Conservation (phyloP, 1,140 invertebrate genomes). For the Kradibia gibbosae region DNA sequence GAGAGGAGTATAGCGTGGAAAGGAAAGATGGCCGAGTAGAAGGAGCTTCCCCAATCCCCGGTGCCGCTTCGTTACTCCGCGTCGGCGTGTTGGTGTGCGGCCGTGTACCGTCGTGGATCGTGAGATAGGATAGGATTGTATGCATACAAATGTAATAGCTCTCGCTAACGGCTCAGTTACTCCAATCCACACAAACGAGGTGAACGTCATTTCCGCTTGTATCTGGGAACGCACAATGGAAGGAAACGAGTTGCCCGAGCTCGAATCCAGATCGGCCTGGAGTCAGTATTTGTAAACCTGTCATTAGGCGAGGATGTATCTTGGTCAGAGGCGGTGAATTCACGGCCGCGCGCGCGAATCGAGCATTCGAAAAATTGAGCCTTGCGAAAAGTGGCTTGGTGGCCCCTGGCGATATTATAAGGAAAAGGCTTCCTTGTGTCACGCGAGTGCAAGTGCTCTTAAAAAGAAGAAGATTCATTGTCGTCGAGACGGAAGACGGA, state of each 20-base stretch:
- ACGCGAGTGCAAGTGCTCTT: slow-evolving; percentile 35
- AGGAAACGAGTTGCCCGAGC: slow-evolving; percentile 50
- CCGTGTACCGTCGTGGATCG: too few relatives aligned
- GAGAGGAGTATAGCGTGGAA: slow-evolving; percentile 3
- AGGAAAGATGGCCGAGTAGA: slow-evolving; percentile 38
- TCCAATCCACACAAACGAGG: slow-evolving; percentile 13
- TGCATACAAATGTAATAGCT: slow-evolving; percentile 5
- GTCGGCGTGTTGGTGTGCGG: slow-evolving; percentile 17
- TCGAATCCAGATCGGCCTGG: slow-evolving; percentile 35
- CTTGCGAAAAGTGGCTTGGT: slow-evolving; percentile 47
- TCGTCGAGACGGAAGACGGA: slow-evolving; percentile 26
- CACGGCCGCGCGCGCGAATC: background rate
- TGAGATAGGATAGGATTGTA: background rate
- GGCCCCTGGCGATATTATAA: background rate
- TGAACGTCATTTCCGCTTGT: slow-evolving; percentile 59
- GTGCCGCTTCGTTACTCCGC: slow-evolving; percentile 22
- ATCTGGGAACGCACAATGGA: slow-evolving; percentile 59
- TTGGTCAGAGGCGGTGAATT: background rate
- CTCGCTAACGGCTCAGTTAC: slow-evolving; percentile 31
- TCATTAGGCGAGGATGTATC: slow-evolving; percentile 40
- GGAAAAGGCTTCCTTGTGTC: slow-evolving; percentile 12
- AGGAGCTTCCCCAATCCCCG: slow-evolving; percentile 36
- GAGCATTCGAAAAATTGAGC: slow-evolving; percentile 25
- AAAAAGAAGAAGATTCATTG: slow-evolving; percentile 15
- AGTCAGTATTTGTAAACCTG: slow-evolving; percentile 45